Evolutionary conservation across 2,113 vertebrate genomes (phyloP), one percentile per base, ranked within the genome.

Genomic region (Peromyscus maniculatus): DNA sequence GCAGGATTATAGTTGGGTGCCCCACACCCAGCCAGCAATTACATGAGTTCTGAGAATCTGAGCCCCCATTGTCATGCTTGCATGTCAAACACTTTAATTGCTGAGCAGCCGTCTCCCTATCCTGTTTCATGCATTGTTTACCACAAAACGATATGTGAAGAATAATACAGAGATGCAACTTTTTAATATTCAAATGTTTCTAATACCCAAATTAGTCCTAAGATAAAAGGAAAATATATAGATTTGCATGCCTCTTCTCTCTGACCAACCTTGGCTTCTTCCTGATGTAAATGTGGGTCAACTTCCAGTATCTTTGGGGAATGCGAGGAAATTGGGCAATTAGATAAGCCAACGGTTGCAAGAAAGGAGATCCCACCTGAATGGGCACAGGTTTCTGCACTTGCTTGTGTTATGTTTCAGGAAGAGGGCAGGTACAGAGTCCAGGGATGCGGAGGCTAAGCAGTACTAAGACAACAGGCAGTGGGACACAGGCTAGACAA

Each of bases 121-220:
- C 64, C 17, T 1, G 31, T 77, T 82, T 95, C 90, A 36, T 26
- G 74, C 91, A 62, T 46, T 92, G 66, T 93, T 86, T 80, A 67
- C 64, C 72, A 72, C 4, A 52, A 64, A 31, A 82, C 84, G 6
- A 5, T 66, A 15, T 75, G 28, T 74, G 28, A 87, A 94, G 9
- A 79, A 59, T 62, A 89, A 79, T 31, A 36, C 17, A 33, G n/a
- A 59, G 71, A 26, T 78, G 7, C 67, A 21, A 26, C 16, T 31
- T 84, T 91, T 93, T 74, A 87, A 67, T 91, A 46, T 91, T 24
- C 62, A 86, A 80, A 79, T 9, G 62, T 89, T 67, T 67, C 88
- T 17, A 94, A 57, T 43, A 43, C 43, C 57, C n/a, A 43, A 64
- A 39, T 6, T 69, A 59, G 17, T 59, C 28, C 17, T 77, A 91